Base-by-base conservation (phyloP, 2,797 vertebrate genomes). In the Apogon talboti region DNA sequence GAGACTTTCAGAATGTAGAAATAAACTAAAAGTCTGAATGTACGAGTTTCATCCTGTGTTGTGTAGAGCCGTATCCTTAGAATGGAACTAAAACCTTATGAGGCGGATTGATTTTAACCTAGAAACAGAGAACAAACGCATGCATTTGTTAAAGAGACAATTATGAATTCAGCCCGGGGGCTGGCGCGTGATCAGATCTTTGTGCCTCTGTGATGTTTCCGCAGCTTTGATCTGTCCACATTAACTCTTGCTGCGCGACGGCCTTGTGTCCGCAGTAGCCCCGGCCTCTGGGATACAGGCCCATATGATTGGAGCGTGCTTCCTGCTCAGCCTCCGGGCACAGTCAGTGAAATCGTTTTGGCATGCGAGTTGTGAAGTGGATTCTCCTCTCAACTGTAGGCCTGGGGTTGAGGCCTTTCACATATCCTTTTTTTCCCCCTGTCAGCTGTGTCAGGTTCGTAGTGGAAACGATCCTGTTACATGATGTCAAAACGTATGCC, bases 121-220 rank as follows among this genome's bases (percentile, higher is more conserved):
- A 71, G 70, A 78, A 80, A 89, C 78, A 53, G 68, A 76, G 56
- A 76, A 76, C 62, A 76, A 72, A 62, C 9, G 40, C 3, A n/a
- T 7, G 0, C 66, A 60, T 86, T 84, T 84, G 74, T 87, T 86
- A 81, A 82, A 86, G 72, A 80, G 77, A 81, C 72, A 53, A 85
- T 88, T 85, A 79, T 81, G 49, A 88, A 81, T 86, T 86, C 80
- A 70, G 72, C 80, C 79, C 1, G 21, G 51, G 72, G 81, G 74
- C 72, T 71, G 69, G 65, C 57, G 37, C 52, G 30, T 87, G 84
- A 87, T 89, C 86, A 83, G 71, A 81, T 85, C 67, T 3, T 75
- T 57, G 54, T 57, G 64, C 66, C 68, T 60, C 78, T 80, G 60
- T 89, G 82, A 90, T 88, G 84, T 90, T 90, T 89, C 87, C 68